These are phyloP conservation scores for Euura lappo DNA, from an alignment of 1,140 invertebrate species.

Conservation along the genomic window DNA sequence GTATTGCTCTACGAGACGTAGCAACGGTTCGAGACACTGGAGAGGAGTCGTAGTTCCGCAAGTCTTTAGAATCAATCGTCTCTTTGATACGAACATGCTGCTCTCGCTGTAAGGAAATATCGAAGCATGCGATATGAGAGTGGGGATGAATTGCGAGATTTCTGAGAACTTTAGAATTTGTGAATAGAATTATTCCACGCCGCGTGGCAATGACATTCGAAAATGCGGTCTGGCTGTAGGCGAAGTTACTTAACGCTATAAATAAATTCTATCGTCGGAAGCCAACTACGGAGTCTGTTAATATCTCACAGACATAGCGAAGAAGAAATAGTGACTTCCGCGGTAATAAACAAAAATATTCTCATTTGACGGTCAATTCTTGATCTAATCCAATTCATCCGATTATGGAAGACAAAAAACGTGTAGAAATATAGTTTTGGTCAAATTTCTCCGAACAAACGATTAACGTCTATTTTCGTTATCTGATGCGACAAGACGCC, in stretches of 20 bases:
- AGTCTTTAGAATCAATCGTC: conserved; percentile 96
- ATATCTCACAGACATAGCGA: not conserved
- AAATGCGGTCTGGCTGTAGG: not conserved
- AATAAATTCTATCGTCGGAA: not conserved
- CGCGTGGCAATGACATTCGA: not conserved
- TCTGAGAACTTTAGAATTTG: not conserved
- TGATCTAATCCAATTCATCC: no score
- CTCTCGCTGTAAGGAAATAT: conserved; percentile 80
- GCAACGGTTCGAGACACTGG: conserved; percentile 83
- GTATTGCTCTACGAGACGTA: conserved; percentile 84
- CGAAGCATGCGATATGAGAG: conserved; percentile 13
- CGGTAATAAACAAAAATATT: no score
- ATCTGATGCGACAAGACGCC: not conserved
- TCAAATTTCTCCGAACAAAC: no score
- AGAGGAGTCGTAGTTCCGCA: conserved; percentile 98
- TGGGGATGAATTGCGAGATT: not conserved
- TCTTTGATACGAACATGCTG: conserved; percentile 96
- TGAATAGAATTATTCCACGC: not conserved
- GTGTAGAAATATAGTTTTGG: no score
- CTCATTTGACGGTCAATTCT: no score
- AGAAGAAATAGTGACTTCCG: no score
- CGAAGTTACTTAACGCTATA: not conserved
- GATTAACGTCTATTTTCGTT: no score
- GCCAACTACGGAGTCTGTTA: not conserved
- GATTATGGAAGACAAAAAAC: no score